These are phyloP conservation scores for Lithophane leautieri DNA, from an alignment of 2,888 invertebrate species.

Conservation along the genomic window DNA sequence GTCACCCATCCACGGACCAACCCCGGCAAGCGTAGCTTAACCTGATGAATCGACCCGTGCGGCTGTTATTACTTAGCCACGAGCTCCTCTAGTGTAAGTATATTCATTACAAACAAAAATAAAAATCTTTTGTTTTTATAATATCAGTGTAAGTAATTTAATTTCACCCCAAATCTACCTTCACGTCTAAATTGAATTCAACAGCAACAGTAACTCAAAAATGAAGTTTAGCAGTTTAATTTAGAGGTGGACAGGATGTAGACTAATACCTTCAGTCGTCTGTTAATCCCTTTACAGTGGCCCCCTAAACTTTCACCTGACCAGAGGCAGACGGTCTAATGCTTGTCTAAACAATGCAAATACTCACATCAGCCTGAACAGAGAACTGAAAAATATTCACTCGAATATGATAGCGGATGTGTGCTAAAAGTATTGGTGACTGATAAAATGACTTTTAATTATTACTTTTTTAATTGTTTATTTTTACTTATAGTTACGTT, in stretches of 20 bases:
- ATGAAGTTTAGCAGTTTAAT: slow-evolving; percentile 68
- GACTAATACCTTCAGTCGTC: slow-evolving; percentile 75
- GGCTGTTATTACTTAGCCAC: no score
- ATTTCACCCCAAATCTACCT: slow-evolving; percentile 8
- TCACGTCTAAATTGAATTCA: slow-evolving; percentile 47
- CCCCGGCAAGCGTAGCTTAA: no score
- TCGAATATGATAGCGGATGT: slow-evolving; percentile 2
- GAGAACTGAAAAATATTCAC: slow-evolving; percentile 1
- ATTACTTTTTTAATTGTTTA: no score
- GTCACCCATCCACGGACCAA: no score
- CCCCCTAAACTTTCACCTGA: slow-evolving; percentile 82
- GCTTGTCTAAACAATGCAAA: slow-evolving; percentile 75
- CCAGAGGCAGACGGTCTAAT: slow-evolving; percentile 79
- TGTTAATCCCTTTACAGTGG: slow-evolving; percentile 78
- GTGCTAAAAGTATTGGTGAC: not conserved
- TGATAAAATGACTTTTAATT: no score
- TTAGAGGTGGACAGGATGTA: slow-evolving; percentile 64
- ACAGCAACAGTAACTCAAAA: slow-evolving; percentile 60
- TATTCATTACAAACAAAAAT: no score
- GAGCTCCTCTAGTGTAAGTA: no score
- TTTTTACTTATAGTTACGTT: no score
- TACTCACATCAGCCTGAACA: slow-evolving; percentile 17
- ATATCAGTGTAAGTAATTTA: not conserved
- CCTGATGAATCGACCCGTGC: no score
- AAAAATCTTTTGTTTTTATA: no score